Evolutionary conservation across 2,113 vertebrate genomes (phyloP), one percentile per base, ranked within the genome.

Genomic region (Poecilia latipinna): DNA sequence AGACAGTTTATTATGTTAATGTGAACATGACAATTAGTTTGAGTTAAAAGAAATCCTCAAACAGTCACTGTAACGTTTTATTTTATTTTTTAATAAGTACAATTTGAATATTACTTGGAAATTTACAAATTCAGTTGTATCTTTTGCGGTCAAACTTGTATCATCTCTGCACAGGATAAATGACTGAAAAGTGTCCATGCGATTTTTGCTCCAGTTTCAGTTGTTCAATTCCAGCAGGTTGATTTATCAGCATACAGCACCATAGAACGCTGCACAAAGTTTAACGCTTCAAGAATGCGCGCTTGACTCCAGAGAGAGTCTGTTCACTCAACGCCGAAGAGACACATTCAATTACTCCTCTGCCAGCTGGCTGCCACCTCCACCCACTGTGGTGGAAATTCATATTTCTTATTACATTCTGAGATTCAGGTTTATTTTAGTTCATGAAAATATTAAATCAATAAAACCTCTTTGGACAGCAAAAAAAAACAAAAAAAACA

Each of bases 361-460:
- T 57, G 51, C 78, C 81, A 85, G 77, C 80, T 86, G 82, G 83
- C 75, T 35, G 24, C 72, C 12, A 57, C 65, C 35, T 61, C 1
- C 0, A 78, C 67, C 72, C 62, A 15, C 65, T 63, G 67, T 13
- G 70, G 81, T 64, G 77, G 78, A 73, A 75, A 80, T 82, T 78
- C 65, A 84, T 79, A 81, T 84, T 89, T n/a, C 44, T 82, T 69
- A 80, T 82, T 84, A 72, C 35, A 51, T 57, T 77, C 39, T 48
- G 57, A 42, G 29, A 86, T 81, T 82, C 31, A 78, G 77, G 37
- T 57, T 68, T 51, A 68, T 31, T 78, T 33, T 72, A 68, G 77
- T 82, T 82, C 31, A 70, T 65, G 57, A 65, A 87, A 79, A 77
- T 77, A 65, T 77, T 32, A 65, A 83, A 81, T 73, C 5, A 62